These are phyloP conservation scores for Diabrotica balteata DNA, from an alignment of 2,888 invertebrate genomes.

Conservation along the genomic window DNA sequence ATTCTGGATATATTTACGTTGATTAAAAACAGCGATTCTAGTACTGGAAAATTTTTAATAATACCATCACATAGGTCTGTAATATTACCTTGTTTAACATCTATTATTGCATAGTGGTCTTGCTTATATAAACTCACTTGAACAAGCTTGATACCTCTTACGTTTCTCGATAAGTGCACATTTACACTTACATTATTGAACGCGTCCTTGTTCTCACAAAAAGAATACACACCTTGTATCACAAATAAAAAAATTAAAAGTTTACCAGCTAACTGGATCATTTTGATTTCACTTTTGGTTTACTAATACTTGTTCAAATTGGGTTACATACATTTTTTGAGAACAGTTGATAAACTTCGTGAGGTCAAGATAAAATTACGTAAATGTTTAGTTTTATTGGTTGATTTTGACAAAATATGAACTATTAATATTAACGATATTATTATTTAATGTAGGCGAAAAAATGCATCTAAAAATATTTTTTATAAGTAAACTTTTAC, in stretches of 20 bases:
- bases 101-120: slow-evolving; percentile 40
- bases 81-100: slow-evolving; percentile 45
- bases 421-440: too few species aligned
- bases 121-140: slow-evolving; percentile 36
- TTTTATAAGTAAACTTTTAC: too few species aligned
- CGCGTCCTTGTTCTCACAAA: slow-evolving; percentile 42
- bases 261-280: not conserved
- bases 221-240: slow-evolving; percentile 5
- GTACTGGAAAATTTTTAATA: slow-evolving; percentile 44
- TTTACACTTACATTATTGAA: slow-evolving; percentile 41
- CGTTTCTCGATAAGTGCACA: slow-evolving; percentile 29
- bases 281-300: not conserved
- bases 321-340: not conserved
- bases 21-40: slow-evolving; percentile 44
- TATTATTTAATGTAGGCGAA: too few species aligned
- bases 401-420: too few species aligned
- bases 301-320: not conserved
- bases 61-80: slow-evolving; percentile 48
- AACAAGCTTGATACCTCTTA: slow-evolving; percentile 16
- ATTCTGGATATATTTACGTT: slow-evolving; percentile 45
- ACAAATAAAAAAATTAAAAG: not conserved
- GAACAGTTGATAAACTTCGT: slow-evolving; percentile 9
- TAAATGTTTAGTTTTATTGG: not conserved
- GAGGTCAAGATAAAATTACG: slow-evolving; percentile 11
- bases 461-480: too few species aligned